These are phyloP conservation scores for Eristalinus aeneus DNA, from an alignment of 2,888 invertebrate genomes.

Conservation along the genomic window DNA sequence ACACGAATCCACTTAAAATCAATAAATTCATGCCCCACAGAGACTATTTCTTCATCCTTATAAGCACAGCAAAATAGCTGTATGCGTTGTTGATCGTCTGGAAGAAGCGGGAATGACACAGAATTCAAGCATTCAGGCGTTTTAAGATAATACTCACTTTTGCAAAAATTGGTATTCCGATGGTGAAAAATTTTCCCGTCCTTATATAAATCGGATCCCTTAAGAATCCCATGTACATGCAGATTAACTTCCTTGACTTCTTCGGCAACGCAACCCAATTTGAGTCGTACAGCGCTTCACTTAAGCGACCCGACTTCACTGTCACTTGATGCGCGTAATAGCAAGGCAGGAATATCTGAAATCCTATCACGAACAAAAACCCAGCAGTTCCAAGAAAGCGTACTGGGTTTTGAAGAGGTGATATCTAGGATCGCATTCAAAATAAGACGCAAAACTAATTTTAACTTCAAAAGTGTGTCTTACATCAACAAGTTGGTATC, in stretches of 20 bases:
- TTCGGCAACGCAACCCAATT: conserved; percentile 75
- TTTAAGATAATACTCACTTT: conserved; percentile 72
- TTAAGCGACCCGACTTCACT: conserved; percentile 73
- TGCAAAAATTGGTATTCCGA: conserved; percentile 76
- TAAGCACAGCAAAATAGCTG: conserved; percentile 74
- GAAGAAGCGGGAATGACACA: conserved; percentile 16
- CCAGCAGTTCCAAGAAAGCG: conserved; percentile 69
- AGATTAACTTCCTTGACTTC: conserved; percentile 73
- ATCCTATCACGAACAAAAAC: conserved; percentile 74
- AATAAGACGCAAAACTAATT: neutral
- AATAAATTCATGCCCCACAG: too few relatives aligned
- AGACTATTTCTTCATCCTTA: conserved; percentile 73
- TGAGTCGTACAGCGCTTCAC: conserved; percentile 74
- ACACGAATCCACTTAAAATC: too few relatives aligned
- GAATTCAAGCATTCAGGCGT: neutral
- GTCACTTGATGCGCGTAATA: conserved; percentile 77
- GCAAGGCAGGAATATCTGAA: conserved; percentile 77
- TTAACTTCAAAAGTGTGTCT: neutral
- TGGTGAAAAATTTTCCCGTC: conserved; percentile 75
- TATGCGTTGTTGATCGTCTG: conserved; percentile 52
- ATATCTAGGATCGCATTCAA: conserved; percentile 4
- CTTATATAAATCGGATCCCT: conserved; percentile 74
- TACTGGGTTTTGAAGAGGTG: conserved; percentile 26
- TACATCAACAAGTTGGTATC: conserved; percentile 74
- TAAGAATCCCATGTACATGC: conserved; percentile 75